Evolutionary conservation across 2,888 invertebrate species (phyloP), one percentile per base, ranked within the genome.

Genomic region (Serripes groenlandicus): DNA sequence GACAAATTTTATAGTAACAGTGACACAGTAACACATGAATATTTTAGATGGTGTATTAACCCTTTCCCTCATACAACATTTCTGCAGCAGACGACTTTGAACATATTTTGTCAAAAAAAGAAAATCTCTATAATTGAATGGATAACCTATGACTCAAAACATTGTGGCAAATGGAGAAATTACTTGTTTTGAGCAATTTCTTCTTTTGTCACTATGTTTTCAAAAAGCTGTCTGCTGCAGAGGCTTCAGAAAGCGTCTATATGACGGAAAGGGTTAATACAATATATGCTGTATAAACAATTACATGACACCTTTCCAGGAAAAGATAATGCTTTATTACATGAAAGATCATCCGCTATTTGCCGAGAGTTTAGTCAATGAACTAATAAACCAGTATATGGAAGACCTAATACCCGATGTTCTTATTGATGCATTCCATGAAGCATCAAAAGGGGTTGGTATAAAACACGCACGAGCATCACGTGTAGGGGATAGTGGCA

Each of bases 391-490:
- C 18, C 89, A 91, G 37, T 84, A 81, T 62, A 76, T 92, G 78
- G 90, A 92, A 54, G 92, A 92, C 30, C 75, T 92, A n/a, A 83
- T 92, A 18, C 92, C 92, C 1, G 92, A 92, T 71, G 52, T 90
- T 26, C 82, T 92, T n/a, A 90, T 91, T 58, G 91, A 92, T 52
- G 85, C 85, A 18, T 71, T 91, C n/a, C 87, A 86, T 76, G 89
- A 89, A 52, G 76, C 86, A 64, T 86, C 87, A 26, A 78, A 71
- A 72, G 81, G 85, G 89, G 89, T 90, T 87, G 82, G 89, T 90
- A 83, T 73, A 11, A 0, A 11, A 15, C 42, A 58, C 28, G 54
- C 32, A 72, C 35, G n/a, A 49, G 68, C 23, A 30, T 49, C 23
- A 60, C 32, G 42, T 4, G n/a, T 37, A 21, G 28, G 72, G 72